Conservation (phyloP, 2,888 invertebrate genomes). For the Hydroisotoma schaefferi region DNA sequence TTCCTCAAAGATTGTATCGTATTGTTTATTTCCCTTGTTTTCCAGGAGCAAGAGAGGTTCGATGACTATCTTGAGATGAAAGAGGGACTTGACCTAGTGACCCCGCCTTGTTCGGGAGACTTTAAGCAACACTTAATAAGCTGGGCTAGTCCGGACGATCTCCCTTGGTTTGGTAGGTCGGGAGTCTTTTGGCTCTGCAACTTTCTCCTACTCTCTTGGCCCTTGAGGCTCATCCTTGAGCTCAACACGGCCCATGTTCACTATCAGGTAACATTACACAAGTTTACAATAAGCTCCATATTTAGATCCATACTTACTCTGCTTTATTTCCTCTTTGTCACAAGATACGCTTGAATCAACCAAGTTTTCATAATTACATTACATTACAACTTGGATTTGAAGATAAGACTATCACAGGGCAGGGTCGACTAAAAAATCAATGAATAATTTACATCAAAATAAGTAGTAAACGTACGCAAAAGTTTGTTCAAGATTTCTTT, state of each 20-base stretch:
- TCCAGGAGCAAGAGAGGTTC: constrained; percentile 69
- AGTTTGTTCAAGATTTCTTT: too few species aligned
- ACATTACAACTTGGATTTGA: too few species aligned
- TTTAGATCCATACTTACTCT: too few species aligned
- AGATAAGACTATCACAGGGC: too few species aligned
- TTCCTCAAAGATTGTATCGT: background rate
- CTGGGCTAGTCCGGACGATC: constrained; percentile 54
- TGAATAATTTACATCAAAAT: too few species aligned
- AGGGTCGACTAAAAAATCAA: too few species aligned
- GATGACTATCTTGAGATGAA: constrained; percentile 84
- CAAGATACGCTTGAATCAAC: too few species aligned
- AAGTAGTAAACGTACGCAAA: too few species aligned
- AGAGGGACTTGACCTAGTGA: constrained; percentile 71
- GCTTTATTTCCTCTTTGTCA: too few species aligned
- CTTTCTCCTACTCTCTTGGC: constrained; percentile 74
- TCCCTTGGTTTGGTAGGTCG: constrained; percentile 63
- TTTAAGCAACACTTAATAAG: constrained; percentile 50
- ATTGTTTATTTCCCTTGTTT: background rate
- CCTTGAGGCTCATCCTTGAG: constrained; percentile 71
- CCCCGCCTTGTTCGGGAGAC: constrained; percentile 52
- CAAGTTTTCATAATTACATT: too few species aligned
- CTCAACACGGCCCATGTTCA: constrained; percentile 77
- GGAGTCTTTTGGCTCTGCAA: constrained; percentile 72
- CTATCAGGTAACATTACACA: constrained; percentile 72
- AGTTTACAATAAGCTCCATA: too few species aligned